phyloP scores from a whole-genome alignment of 2,113 vertebrate species.

The human (Homo sapiens) region DNA sequence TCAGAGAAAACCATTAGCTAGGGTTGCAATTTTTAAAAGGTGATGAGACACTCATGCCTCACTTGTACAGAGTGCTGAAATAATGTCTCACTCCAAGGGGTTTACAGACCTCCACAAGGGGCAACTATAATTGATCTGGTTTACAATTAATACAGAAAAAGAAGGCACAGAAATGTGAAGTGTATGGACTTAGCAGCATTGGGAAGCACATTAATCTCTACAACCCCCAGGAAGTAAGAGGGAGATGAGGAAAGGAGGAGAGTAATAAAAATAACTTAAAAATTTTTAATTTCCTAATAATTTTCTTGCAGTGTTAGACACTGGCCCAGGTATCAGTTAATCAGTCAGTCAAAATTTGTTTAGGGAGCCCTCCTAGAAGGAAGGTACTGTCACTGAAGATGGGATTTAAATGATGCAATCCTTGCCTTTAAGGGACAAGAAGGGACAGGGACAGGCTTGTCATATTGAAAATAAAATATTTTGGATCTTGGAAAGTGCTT shows the following conservation, averaged over 20 bases:
- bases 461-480: not conserved
- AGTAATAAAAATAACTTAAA: not conserved
- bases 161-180: conserved; percentile 9
- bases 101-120: not conserved
- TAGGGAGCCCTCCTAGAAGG: not conserved
- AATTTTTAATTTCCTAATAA: not conserved
- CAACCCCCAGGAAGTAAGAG: not conserved
- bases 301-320: conserved; percentile 15
- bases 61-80: not conserved
- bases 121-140: not conserved
- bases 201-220: not conserved
- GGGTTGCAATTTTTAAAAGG: conserved; percentile 49
- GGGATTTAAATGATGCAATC: not conserved
- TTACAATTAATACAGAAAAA: not conserved
- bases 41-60: conserved; percentile 39
- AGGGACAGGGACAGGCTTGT: not conserved
- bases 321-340: not conserved
- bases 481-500: not conserved
- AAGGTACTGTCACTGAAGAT: not conserved
- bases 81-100: not conserved
- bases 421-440: not conserved
- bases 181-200: not conserved
- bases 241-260: not conserved
- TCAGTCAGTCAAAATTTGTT: not conserved
- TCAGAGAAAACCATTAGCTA: conserved; percentile 67